These are phyloP conservation scores for Mastigias papua DNA, from an alignment of 30 jellyfish, hydroid and myxozoan genomes.

Conservation along the genomic window DNA sequence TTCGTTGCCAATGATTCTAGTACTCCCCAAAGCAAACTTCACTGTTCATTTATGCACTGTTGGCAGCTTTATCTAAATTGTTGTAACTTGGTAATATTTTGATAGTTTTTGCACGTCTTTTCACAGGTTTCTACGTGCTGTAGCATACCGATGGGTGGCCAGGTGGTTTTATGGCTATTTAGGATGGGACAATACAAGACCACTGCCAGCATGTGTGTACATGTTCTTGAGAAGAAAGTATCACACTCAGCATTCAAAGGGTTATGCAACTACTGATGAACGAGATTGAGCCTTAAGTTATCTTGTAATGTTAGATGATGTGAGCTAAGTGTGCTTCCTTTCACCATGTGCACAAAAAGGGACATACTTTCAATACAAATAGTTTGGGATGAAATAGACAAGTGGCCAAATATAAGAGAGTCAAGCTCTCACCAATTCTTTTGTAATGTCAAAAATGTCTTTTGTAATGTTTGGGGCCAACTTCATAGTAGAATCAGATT, in stretches of 20 bases:
- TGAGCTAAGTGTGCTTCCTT: neutral
- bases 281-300: neutral
- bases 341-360: neutral
- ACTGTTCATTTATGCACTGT: neutral
- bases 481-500: too few species aligned
- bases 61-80: neutral
- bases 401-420: too few species aligned
- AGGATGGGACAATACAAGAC: conserved; percentile 48
- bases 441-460: neutral
- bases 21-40: neutral
- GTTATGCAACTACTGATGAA: conserved; percentile 17
- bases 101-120: neutral
- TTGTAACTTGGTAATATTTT: neutral
- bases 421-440: too few species aligned
- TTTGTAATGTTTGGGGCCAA: too few species aligned
- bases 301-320: neutral
- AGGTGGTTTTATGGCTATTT: conserved; percentile 36
- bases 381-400: neutral
- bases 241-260: conserved; percentile 10
- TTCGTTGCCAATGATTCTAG: neutral
- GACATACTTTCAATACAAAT: neutral
- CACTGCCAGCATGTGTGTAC: conserved; percentile 37
- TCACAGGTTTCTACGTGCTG: conserved; percentile 32
- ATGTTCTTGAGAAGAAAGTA: conserved; percentile 14
- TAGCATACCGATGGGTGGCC: conserved; percentile 32